A percentile compares a stretch with the other conserved stretches of the same genome.
These are phyloP conservation scores for Hestina assimilis DNA, from an alignment of 1,140 invertebrate species.

Conservation along the genomic window DNA sequence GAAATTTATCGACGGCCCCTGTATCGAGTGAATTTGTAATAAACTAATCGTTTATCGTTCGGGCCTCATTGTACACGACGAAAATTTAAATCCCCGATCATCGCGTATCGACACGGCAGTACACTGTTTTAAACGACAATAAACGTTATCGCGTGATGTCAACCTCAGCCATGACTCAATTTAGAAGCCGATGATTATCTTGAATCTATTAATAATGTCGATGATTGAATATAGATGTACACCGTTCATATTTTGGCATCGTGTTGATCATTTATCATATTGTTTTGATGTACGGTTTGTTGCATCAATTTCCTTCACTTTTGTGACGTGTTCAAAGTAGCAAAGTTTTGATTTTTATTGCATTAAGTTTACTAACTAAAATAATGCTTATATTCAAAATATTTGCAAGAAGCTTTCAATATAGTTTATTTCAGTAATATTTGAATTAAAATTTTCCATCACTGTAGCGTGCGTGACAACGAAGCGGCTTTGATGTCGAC, in stretches of 20 bases:
- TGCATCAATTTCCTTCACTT: too few species aligned
- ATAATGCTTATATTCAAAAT: not conserved
- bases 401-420: not conserved
- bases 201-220: slow-evolving; percentile 11
- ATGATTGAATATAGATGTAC: too few species aligned
- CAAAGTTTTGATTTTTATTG: too few species aligned
- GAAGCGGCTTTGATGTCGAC: not conserved
- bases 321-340: too few species aligned
- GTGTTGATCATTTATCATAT: not conserved
- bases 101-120: slow-evolving; percentile 39
- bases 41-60: slow-evolving; percentile 53
- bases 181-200: not conserved
- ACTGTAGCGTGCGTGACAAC: slow-evolving; percentile 7
- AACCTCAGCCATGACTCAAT: slow-evolving; percentile 12
- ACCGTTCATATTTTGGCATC: too few species aligned
- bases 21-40: slow-evolving; percentile 60
- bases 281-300: not conserved
- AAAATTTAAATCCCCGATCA: slow-evolving; percentile 50
- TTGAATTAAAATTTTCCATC: slow-evolving; percentile 16
- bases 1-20: slow-evolving; percentile 67
- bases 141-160: slow-evolving; percentile 10
- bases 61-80: slow-evolving; percentile 29
- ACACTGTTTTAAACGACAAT: slow-evolving; percentile 30
- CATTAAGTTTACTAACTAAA: not conserved
- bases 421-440: slow-evolving; percentile 7